phyloP scores from a whole-genome alignment of 2,113 vertebrate genomes.

The Neopipo cinnamomea region DNA sequence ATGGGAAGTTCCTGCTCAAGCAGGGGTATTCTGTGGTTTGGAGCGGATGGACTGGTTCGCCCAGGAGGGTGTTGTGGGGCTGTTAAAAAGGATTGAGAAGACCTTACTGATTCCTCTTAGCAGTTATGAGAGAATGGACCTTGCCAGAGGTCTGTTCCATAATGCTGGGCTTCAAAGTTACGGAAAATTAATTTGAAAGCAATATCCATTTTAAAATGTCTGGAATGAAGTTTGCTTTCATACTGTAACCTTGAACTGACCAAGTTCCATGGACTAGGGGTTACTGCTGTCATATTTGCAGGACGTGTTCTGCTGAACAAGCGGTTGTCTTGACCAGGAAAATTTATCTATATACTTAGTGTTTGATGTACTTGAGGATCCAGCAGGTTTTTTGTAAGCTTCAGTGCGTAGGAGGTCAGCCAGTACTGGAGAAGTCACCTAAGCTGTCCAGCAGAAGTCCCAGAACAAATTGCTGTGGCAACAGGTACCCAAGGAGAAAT shows the following conservation, averaged over 20 bases:
- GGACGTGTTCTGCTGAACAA: background rate
- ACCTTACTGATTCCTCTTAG: background rate
- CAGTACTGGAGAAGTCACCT: background rate
- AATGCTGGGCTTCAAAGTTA: background rate
- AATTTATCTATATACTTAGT: background rate
- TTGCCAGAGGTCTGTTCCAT: background rate
- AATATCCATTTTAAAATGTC: background rate
- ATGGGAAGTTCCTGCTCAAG: background rate
- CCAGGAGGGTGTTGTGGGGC: background rate
- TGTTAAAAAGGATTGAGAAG: background rate
- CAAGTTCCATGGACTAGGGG: background rate
- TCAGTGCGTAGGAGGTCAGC: background rate
- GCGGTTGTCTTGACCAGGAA: background rate
- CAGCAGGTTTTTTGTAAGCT: background rate
- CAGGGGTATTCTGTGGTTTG: background rate
- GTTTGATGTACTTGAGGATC: background rate
- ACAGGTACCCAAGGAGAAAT: background rate
- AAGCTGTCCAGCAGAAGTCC: background rate
- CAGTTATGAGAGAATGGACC: no score
- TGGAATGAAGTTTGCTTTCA: background rate
- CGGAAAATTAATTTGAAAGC: background rate
- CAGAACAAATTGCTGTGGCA: background rate
- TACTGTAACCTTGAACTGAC: background rate
- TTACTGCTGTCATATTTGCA: background rate
- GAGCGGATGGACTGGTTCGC: fast-evolving